Evolutionary conservation across 2,113 vertebrate species (phyloP), one percentile per base, ranked within the genome.

Genomic region (Rhabdomys dilectus): DNA sequence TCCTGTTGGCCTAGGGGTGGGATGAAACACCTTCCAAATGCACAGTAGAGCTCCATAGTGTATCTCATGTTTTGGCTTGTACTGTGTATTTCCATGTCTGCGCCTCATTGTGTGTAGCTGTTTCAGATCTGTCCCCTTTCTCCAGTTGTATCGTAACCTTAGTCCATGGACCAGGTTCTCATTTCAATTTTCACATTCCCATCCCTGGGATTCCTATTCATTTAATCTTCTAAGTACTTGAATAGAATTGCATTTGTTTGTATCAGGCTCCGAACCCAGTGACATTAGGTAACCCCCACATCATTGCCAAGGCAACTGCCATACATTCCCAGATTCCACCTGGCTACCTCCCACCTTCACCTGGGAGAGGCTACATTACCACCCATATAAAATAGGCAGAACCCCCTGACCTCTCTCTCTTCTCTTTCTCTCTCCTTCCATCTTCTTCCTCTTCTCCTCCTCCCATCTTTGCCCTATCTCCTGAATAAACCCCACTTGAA

Each of bases 21-120:
- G 88, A 82, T 29, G 42, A 82, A 91, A 73, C 13, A 73, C 16
- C 62, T 91, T 85, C 90, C 48, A 89, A 80, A 89, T 70, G 58
- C 34, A 3, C 26, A 5, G 92, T 86, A 88, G 39, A 36, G 7
- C 58, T 68, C 24, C 7, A 73, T 1, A 15, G 66, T 31, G 60
- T 48, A 19, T 70, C 73, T 87, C 48, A 73, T 17, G 31, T 51
- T 87, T 88, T 78, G 45, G 17, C 66, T 39, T 91, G 3, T 70
- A n/a, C 24, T 64, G 48, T 31, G 26, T 56, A 4, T 66, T 42
- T 82, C 70, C 53, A 56, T 78, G 39, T 70, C 81, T 64, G 5
- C 36, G 7, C 11, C 53, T 60, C 8, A 48, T 53, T 90, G 21
- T 66, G 17, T 3, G 42, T 39, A 77, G 84, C 8, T 42, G 29